phyloP scores from a whole-genome alignment of 2,888 invertebrate species.

The Drosophila rellima region DNA sequence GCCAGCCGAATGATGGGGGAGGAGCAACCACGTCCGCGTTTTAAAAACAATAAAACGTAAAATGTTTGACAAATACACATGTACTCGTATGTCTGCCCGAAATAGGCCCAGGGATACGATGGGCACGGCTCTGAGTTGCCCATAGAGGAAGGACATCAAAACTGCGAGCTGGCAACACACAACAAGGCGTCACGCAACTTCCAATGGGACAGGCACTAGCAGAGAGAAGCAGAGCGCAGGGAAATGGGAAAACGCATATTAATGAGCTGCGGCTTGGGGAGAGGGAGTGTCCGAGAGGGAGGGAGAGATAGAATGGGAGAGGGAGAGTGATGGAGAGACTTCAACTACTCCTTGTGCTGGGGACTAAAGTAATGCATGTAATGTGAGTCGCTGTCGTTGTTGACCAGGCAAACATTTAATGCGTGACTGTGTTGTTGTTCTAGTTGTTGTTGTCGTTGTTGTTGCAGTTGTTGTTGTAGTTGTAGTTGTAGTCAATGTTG shows the following conservation, averaged over 20 bases:
- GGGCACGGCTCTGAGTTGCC: constrained; percentile 30
- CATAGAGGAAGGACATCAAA: constrained; percentile 29
- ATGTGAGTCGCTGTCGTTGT: constrained; percentile 35
- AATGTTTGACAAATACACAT: constrained; percentile 81
- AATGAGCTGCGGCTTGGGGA: constrained; percentile 34
- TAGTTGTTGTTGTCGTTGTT: neutral
- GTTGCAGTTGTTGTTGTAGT: constrained; percentile 35
- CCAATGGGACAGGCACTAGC: constrained; percentile 22
- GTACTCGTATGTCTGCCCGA: constrained; percentile 16
- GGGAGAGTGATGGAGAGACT: constrained; percentile 1
- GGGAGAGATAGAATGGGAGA: neutral
- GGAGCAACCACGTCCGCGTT: constrained; percentile 55
- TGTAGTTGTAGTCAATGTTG: constrained; percentile 35
- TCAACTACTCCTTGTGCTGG: constrained; percentile 4
- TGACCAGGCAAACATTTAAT: constrained; percentile 47
- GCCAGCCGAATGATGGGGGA: constrained; percentile 2
- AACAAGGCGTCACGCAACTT: constrained; percentile 50
- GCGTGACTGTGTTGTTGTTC: constrained; percentile 24
- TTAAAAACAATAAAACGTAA: constrained; percentile 79
- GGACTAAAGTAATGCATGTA: constrained; percentile 39
- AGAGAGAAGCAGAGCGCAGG: neutral
- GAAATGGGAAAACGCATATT: constrained; percentile 45
- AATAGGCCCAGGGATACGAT: constrained; percentile 38
- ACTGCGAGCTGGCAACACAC: constrained; percentile 27
- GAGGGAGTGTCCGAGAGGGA: neutral